Conservation (phyloP, 2,888 invertebrate species). For the Synanthedon myopaeformis region DNA sequence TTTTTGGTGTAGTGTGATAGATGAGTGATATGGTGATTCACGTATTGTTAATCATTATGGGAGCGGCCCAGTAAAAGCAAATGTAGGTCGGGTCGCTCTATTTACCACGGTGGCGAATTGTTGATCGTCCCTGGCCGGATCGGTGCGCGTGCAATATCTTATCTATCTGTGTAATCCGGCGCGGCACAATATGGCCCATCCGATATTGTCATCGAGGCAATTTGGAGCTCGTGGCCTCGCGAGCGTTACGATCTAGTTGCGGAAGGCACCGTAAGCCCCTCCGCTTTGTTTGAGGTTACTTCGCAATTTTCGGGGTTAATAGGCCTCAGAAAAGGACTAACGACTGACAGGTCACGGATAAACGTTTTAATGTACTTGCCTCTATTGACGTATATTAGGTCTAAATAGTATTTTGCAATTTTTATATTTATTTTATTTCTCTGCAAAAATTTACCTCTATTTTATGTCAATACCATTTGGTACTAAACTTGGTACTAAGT, state of each 20-base stretch:
- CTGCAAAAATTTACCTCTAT: no score
- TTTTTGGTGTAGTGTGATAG: slow-evolving; percentile 9
- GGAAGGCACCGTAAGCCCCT: slow-evolving; percentile 11
- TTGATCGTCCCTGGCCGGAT: slow-evolving; percentile 58
- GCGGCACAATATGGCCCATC: slow-evolving; percentile 8
- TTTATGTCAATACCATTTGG: no score
- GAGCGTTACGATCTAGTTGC: slow-evolving; percentile 15
- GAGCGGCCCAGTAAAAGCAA: slow-evolving; percentile 50
- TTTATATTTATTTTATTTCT: background rate
- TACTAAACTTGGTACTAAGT: no score
- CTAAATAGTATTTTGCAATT: no score
- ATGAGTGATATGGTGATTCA: slow-evolving; percentile 48
- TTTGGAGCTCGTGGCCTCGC: slow-evolving; percentile 11
- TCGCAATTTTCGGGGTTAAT: slow-evolving; percentile 9
- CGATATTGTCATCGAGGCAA: slow-evolving; percentile 12
- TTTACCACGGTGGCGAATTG: slow-evolving; percentile 62
- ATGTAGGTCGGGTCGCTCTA: slow-evolving; percentile 65
- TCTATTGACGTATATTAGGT: background rate
- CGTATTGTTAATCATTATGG: slow-evolving; percentile 56
- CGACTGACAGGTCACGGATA: slow-evolving; percentile 7
- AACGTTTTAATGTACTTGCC: background rate
- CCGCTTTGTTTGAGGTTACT: slow-evolving; percentile 5
- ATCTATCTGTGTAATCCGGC: slow-evolving; percentile 25
- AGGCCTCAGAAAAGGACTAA: slow-evolving; percentile 7
- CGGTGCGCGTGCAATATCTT: slow-evolving; percentile 53